Percentiles rank a stretch among this genome's conserved stretches.
phyloP scores from a whole-genome alignment of 2,113 vertebrate genomes.

The mouse (Mus musculus) region DNA sequence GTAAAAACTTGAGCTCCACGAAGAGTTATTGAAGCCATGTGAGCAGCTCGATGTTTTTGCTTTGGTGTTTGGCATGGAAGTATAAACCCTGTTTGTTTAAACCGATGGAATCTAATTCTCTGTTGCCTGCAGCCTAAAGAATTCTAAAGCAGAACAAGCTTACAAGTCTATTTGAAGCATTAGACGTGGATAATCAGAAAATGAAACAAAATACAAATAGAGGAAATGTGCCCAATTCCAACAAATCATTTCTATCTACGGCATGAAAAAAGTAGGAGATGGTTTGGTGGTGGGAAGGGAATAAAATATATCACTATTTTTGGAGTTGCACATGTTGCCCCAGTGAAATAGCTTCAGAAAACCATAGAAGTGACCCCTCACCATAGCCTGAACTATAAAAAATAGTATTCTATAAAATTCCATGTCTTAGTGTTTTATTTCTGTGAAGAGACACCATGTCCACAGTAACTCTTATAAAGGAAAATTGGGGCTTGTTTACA shows the following conservation, averaged over 20 bases:
- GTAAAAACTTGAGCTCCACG: not conserved
- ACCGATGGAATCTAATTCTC: not conserved
- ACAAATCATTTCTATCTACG: not conserved
- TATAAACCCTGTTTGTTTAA: slow-evolving; percentile 30
- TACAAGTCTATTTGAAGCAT: not conserved
- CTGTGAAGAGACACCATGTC: not conserved
- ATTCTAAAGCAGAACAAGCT: slow-evolving; percentile 18
- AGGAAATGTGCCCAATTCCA: not conserved
- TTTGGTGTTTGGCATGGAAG: not conserved
- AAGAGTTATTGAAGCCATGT: not conserved
- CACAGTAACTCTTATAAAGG: not conserved
- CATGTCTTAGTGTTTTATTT: too few species aligned
- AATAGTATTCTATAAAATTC: not conserved
- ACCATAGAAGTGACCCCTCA: not conserved
- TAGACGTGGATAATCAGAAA: not conserved
- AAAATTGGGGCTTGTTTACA: not conserved
- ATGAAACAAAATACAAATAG: not conserved
- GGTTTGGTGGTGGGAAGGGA: fast-evolving
- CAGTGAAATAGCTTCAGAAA: slow-evolving; percentile 25
- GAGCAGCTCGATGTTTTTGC: not conserved
- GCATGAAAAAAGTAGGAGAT: not conserved
- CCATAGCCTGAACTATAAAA: not conserved
- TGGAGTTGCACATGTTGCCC: not conserved
- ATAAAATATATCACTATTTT: not conserved
- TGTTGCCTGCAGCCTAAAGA: slow-evolving; percentile 29